Evolutionary conservation across 2,888 invertebrate genomes (phyloP), one percentile per base, ranked within the genome.

Genomic region (Hirtodrosophila cameraria): DNA sequence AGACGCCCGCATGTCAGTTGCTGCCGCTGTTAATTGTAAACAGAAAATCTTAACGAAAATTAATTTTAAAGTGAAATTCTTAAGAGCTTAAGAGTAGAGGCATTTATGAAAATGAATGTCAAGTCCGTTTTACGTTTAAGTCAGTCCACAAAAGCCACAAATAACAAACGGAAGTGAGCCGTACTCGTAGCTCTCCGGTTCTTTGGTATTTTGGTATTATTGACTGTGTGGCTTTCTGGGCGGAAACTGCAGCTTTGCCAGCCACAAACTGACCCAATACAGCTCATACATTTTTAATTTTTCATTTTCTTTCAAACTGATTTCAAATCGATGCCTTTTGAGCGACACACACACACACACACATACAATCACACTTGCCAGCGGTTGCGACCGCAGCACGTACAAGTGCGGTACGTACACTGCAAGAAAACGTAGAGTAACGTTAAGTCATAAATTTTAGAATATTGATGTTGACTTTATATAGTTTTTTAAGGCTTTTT

Each of bases 231-330:
- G 50, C 49, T 71, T 33, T 45, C 46, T 16, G 54, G 49, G 64
- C 81, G 81, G 81, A 82, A 86, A 86, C 83, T 80, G 72, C 75
- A 82, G 81, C 86, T 82, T 85, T 76, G 52, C 67, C 41, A 64
- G 69, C 69, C 70, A 54, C 70, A 71, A 73, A 42, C 68, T 71
- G 70, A 73, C 70, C 70, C 70, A 58, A 57, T 58, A 72, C 69
- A 36, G 68, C 71, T 74, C 53, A 77, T 84, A 81, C 69, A 75
- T 81, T 70, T 82, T 82, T 85, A 74, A 79, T 76, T 74, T 77
- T 80, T 67, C 61, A 78, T 72, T 79, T 77, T 82, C 75, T 69
- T 69, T 69, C 75, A 77, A 75, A 71, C 66, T 69, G 82, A 79
- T 74, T 79, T 69, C 82, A 82, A 84, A 80, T 81, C 85, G 67